A percentile compares a stretch with the other conserved stretches of the same genome.
phyloP scores from a whole-genome alignment of 2,113 vertebrate species.

The Turnix velox region DNA sequence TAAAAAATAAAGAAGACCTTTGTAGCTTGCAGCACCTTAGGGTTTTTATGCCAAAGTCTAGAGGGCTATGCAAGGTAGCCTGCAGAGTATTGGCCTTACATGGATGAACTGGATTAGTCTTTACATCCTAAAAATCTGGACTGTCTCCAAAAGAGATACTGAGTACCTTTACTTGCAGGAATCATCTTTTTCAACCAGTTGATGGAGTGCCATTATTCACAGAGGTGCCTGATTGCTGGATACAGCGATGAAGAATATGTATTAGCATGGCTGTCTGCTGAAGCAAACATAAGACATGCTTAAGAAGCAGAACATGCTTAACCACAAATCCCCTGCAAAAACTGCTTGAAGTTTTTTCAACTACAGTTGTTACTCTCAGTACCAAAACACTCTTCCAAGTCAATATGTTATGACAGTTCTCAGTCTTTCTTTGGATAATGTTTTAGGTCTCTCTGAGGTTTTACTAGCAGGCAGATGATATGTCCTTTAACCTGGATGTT shows the following conservation, averaged over 20 bases:
- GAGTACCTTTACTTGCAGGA: neutral
- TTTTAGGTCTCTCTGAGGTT: neutral
- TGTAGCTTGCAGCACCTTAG: neutral
- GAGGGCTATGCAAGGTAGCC: neutral
- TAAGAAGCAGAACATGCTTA: neutral
- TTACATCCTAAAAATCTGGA: neutral
- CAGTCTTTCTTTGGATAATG: neutral
- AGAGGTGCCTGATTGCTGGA: neutral
- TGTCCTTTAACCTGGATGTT: neutral
- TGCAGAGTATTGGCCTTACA: neutral
- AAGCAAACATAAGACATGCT: neutral
- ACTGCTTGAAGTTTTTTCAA: neutral
- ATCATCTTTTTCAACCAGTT: neutral
- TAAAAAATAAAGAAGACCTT: neutral
- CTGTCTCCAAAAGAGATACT: neutral
- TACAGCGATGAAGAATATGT: rapidly evolving
- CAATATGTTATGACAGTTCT: neutral
- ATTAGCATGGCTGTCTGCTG: neutral
- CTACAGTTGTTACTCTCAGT: neutral
- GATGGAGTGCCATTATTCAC: neutral
- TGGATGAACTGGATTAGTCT: neutral
- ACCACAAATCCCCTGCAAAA: neutral
- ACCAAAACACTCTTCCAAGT: neutral
- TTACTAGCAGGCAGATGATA: neutral
- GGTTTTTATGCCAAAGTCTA: neutral